These are phyloP conservation scores for Neopelma chrysocephalum DNA, from an alignment of 2,797 vertebrate genomes.

Conservation along the genomic window DNA sequence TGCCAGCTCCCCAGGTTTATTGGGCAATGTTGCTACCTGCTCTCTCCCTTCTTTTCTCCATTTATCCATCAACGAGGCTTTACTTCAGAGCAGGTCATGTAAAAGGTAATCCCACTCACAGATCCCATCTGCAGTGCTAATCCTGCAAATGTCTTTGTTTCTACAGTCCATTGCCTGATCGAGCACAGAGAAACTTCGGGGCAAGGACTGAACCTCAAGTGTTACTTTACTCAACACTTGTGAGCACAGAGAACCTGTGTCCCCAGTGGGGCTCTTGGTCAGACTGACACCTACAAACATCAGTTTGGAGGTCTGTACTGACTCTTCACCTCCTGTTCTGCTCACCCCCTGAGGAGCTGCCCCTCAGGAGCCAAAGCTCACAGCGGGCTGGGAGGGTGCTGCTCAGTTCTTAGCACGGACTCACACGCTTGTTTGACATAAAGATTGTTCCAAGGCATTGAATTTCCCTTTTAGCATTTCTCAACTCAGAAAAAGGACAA, in stretches of 20 bases:
- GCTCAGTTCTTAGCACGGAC: background rate
- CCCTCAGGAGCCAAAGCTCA: background rate
- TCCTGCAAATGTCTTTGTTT: background rate
- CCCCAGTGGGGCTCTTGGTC: background rate
- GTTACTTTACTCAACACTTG: accelerated
- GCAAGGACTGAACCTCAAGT: background rate
- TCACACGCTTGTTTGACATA: background rate
- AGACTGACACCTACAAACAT: background rate
- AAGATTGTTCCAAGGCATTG: background rate
- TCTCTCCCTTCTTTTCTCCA: background rate
- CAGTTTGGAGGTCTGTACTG: background rate
- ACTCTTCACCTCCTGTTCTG: background rate
- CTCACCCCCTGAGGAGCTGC: background rate
- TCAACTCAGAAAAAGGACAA: background rate
- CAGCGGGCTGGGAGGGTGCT: accelerated
- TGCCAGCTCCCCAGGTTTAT: background rate
- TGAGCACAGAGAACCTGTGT: background rate
- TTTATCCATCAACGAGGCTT: background rate
- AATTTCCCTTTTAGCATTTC: background rate
- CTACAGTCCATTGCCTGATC: background rate
- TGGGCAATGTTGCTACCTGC: background rate
- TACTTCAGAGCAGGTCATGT: background rate
- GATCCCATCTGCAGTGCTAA: background rate
- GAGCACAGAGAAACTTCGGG: background rate
- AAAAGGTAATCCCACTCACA: background rate